These are phyloP conservation scores for Odontothrips loti DNA, from an alignment of 2,888 invertebrate genomes.

Conservation along the genomic window DNA sequence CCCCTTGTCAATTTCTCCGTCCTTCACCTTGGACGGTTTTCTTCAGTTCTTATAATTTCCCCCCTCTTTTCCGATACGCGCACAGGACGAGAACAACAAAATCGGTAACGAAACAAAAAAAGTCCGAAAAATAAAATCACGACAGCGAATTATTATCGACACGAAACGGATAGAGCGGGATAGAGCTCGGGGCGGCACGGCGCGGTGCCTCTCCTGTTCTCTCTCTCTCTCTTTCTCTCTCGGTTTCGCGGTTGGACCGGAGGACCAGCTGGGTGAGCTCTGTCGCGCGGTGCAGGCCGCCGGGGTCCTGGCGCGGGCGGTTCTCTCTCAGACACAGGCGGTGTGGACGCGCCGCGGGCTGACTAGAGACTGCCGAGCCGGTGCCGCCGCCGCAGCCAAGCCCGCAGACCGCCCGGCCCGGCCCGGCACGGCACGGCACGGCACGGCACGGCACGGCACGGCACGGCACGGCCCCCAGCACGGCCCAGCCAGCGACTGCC, in stretches of 20 bases:
- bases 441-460: not conserved
- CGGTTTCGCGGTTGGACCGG: too few relatives aligned
- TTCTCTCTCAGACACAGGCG: slow-evolving; percentile 7
- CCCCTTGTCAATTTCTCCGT: not conserved
- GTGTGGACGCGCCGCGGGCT: slow-evolving; percentile 17
- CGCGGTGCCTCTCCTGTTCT: too few relatives aligned
- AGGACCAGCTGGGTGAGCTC: slow-evolving; percentile 25
- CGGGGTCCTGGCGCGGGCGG: not conserved
- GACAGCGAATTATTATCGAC: too few relatives aligned
- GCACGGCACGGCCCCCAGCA: not conserved
- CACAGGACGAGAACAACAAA: not conserved
- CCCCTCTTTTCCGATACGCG: not conserved
- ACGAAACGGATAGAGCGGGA: not conserved
- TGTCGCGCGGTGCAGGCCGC: slow-evolving; percentile 6
- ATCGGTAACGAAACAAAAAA: not conserved
- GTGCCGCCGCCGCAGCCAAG: not conserved
- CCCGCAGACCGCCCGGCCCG: not conserved
- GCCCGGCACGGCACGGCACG: not conserved
- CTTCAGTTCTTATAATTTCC: not conserved
- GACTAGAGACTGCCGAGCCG: slow-evolving; percentile 5
- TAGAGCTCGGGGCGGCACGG: not conserved
- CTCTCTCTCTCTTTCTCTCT: too few relatives aligned
- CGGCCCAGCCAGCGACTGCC: not conserved
- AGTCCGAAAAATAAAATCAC: not conserved
- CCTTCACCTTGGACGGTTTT: not conserved